Percentiles rank a stretch among this genome's conserved stretches.
Evolutionary conservation across 2,113 vertebrate genomes (phyloP).

Genomic region (Rutilus rutilus): DNA sequence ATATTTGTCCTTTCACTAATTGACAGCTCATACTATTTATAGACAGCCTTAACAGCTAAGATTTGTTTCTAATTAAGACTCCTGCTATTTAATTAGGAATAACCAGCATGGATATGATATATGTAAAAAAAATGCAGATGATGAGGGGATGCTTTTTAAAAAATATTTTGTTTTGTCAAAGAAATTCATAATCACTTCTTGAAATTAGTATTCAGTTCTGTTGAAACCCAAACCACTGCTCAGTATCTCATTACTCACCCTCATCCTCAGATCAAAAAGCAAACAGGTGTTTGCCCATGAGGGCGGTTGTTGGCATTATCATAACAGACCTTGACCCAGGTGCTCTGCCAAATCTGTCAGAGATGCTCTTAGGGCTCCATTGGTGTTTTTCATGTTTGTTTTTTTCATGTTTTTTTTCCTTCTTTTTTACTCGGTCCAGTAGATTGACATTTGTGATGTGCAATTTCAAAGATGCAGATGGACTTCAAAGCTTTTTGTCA

Average conservation of each 20-base stretch:
- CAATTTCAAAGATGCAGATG: conserved; percentile 49
- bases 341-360: conserved; percentile 20
- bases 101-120: too few species aligned
- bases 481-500: conserved; percentile 24
- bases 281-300: conserved; percentile 25
- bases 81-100: neutral
- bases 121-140: too few species aligned
- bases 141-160: too few species aligned
- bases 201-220: neutral
- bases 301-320: conserved; percentile 11
- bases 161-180: neutral
- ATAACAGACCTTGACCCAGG: conserved; percentile 20
- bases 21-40: neutral
- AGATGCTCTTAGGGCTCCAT: conserved; percentile 31
- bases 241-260: neutral
- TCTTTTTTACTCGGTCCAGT: neutral
- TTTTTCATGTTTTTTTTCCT: neutral
- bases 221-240: neutral
- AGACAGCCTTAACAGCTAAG: neutral
- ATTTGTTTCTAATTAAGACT: neutral
- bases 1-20: neutral
- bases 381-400: neutral
- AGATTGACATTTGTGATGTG: conserved; percentile 39
- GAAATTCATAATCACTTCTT: neutral
- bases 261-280: conserved; percentile 3